Conservation (phyloP, 2,888 invertebrate genomes). For the Eupithecia inturbata region DNA sequence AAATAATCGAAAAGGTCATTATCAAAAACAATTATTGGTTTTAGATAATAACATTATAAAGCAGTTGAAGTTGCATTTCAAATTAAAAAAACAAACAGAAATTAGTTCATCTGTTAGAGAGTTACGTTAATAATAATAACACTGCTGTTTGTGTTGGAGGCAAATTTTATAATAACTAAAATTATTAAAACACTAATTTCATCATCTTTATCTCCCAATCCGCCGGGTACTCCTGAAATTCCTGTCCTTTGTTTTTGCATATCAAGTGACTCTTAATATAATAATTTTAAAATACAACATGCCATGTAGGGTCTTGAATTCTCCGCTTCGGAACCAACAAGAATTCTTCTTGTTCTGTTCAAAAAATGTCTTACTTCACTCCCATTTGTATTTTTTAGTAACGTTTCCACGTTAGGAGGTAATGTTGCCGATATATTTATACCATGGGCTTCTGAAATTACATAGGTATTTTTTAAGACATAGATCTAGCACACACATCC, state of each 20-base stretch:
- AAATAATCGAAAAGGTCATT: too few relatives aligned
- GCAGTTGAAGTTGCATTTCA: too few relatives aligned
- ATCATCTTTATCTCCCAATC: not conserved
- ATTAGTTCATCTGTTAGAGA: too few relatives aligned
- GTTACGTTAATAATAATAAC: too few relatives aligned
- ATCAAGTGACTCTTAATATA: not conserved
- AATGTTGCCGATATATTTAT: slow-evolving; percentile 56
- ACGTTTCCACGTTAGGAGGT: slow-evolving; percentile 53
- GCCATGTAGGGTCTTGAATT: slow-evolving; percentile 70
- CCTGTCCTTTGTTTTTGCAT: not conserved
- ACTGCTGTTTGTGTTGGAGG: too few relatives aligned
- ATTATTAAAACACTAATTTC: not conserved
- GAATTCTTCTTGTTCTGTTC: slow-evolving; percentile 61
- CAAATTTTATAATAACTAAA: too few relatives aligned
- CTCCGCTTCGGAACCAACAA: slow-evolving; percentile 55
- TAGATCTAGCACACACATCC: slow-evolving; percentile 27
- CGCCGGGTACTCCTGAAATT: too few relatives aligned
- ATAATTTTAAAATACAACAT: not conserved
- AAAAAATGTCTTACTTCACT: slow-evolving; percentile 51
- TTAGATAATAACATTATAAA: too few relatives aligned
- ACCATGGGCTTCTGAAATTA: slow-evolving; percentile 50
- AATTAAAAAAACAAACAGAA: too few relatives aligned
- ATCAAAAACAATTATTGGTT: too few relatives aligned
- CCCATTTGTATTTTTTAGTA: slow-evolving; percentile 56
- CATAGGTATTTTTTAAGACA: not conserved